Base-by-base conservation (phyloP, 2,888 invertebrate species). In the Tiliacea aurago region DNA sequence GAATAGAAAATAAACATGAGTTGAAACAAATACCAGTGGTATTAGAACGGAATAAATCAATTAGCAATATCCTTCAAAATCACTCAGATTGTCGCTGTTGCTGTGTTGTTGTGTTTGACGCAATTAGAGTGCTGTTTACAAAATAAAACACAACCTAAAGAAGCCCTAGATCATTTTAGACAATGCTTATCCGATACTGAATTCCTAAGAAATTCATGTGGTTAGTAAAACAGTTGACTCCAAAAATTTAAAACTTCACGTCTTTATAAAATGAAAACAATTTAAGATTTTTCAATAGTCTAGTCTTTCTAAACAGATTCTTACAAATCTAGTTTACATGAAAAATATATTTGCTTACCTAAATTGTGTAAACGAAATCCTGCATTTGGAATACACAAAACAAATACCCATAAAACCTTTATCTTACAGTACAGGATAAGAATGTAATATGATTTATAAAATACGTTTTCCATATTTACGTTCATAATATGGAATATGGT, bases 391-490 rank as follows among this genome's bases (percentile, higher is more conserved):
- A 33, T 18, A 51, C 13, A 68, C 49, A 47, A 68, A 65, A 83
- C 45, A 61, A 68, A 68, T 53, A 76, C 4, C 37, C 56, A 72
- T 69, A 62, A 64, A 83, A 62, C 37, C 37, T 63, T 66, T 72
- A 72, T 72, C 41, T 61, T 18, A 45, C 33, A 47, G 18, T 28
- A 70, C 49, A 65, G 37, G 33, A 83, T 73, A 83, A 51, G 51
- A 63, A 61, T 70, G 51, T 80, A 83, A 72, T 83, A 72, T 53
- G 79, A 78, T 78, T 69, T 69, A 20, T 61, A 49, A 80, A 80
- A 78, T 65, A 56, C 51, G 64, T 55, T 79, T 80, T 72, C 72
- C 61, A 69, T 80, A 80, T 78, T 81, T 81, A 61, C 55, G 23
- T 61, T 41, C 9, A 3, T 66, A 43, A 33, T n/a, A n/a, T n/a